Conservation (phyloP, 2,888 invertebrate genomes). For the Griposia aprilina region DNA sequence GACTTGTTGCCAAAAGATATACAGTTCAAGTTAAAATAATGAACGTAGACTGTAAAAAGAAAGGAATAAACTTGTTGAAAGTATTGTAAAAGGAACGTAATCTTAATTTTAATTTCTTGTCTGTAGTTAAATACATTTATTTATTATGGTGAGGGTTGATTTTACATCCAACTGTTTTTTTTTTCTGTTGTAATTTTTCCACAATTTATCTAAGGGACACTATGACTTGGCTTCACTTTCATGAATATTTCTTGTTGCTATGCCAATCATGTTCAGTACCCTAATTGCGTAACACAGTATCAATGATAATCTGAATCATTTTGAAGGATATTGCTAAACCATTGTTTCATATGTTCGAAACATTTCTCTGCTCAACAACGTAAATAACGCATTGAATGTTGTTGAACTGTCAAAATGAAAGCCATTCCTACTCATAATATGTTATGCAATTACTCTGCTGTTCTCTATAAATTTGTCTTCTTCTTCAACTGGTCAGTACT, state of each 20-base stretch:
- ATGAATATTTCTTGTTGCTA: neutral
- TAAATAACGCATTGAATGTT: too few relatives aligned
- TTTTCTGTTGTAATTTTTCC: neutral
- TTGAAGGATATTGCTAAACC: too few relatives aligned
- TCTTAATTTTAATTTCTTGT: neutral
- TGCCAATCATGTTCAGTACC: neutral
- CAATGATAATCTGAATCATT: too few relatives aligned
- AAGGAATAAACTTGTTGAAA: conserved; percentile 9
- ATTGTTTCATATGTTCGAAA: too few relatives aligned
- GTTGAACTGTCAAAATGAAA: too few relatives aligned
- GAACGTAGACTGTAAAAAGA: conserved; percentile 7
- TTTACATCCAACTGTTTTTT: neutral
- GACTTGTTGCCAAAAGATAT: conserved; percentile 13
- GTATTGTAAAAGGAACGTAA: neutral
- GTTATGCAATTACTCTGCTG: too few relatives aligned
- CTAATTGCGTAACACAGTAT: too few relatives aligned
- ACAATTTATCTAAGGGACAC: neutral
- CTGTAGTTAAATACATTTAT: neutral
- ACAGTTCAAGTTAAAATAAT: conserved; percentile 21
- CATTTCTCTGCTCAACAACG: too few relatives aligned
- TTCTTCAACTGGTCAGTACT: neutral
- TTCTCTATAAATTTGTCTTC: neutral
- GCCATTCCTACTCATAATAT: too few relatives aligned
- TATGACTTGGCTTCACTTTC: neutral
- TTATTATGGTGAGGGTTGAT: neutral